phyloP scores from a whole-genome alignment of 2,797 vertebrate genomes.

The Sciurus vulgaris region DNA sequence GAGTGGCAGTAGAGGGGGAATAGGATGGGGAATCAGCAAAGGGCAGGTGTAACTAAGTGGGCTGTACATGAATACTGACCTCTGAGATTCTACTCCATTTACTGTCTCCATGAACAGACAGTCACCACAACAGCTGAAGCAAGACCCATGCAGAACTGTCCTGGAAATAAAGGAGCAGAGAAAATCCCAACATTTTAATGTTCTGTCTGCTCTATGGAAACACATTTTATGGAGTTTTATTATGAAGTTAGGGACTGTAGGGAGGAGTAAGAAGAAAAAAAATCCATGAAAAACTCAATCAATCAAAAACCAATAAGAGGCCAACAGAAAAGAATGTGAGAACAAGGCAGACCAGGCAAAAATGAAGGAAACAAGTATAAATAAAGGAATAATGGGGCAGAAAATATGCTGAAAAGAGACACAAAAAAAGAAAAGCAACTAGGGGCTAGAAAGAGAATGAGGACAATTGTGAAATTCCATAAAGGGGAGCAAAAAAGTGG shows the following conservation, averaged over 20 bases:
- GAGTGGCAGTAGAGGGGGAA: not conserved
- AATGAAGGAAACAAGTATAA: not conserved
- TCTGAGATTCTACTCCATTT: not conserved
- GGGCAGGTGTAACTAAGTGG: not conserved
- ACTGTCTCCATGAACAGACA: not conserved
- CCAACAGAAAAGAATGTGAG: not conserved
- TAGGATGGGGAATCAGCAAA: not conserved
- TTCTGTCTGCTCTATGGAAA: not conserved
- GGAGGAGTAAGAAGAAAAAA: not conserved
- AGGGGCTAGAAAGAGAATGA: not conserved
- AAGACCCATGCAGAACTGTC: not conserved
- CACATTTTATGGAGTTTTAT: not conserved
- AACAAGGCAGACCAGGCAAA: not conserved
- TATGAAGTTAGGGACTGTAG: not conserved
- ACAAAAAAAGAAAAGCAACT: not conserved
- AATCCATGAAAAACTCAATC: not conserved
- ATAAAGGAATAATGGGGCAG: too few relatives aligned
- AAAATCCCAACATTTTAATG: not conserved
- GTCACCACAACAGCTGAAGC: not conserved
- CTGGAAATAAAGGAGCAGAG: not conserved
- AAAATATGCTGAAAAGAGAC: not conserved
- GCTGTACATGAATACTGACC: not conserved
- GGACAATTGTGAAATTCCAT: not conserved
- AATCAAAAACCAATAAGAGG: not conserved
- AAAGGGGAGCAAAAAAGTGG: too few relatives aligned